Evolutionary conservation across 2,113 vertebrate species (phyloP).

Genomic region (Zeus faber): DNA sequence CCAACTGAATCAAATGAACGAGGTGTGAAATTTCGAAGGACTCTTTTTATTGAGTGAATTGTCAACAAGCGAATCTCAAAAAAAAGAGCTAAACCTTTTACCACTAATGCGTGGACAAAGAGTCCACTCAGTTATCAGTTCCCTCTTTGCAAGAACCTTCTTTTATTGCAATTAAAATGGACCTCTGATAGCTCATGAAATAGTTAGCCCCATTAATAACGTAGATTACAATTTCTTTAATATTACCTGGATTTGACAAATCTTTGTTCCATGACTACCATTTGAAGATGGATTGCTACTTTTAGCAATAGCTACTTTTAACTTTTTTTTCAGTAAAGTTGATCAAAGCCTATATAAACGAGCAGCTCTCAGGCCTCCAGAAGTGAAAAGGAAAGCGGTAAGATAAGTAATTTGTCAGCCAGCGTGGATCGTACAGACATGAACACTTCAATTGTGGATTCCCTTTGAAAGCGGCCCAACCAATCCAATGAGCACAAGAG

Average conservation of each 20-base stretch:
- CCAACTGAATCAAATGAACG: too few species aligned
- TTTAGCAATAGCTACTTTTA: neutral
- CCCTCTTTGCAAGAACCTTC: too few species aligned
- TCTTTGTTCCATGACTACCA: constrained; percentile 15
- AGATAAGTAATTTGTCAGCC: constrained; percentile 32
- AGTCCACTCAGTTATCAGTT: too few species aligned
- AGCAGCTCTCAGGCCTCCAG: constrained; percentile 4
- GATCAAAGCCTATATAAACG: constrained; percentile 14
- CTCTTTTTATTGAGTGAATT: too few species aligned
- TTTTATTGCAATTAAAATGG: too few species aligned
- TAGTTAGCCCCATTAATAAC: too few species aligned
- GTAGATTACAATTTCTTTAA: neutral
- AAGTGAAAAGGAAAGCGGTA: constrained; percentile 11
- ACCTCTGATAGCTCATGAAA: too few species aligned
- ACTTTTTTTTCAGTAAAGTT: too few species aligned
- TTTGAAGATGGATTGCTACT: constrained; percentile 9
- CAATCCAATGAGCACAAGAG: constrained; percentile 28
- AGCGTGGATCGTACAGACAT: constrained; percentile 29
- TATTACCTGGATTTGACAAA: constrained; percentile 3
- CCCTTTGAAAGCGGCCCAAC: constrained; percentile 27
- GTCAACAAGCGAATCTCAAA: too few species aligned
- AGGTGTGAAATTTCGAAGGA: too few species aligned
- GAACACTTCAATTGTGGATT: constrained; percentile 31
- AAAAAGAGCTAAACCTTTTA: too few species aligned
- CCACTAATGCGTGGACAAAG: too few species aligned